phyloP scores from a whole-genome alignment of 2,113 vertebrate species.

The mouse (Mus musculus) region DNA sequence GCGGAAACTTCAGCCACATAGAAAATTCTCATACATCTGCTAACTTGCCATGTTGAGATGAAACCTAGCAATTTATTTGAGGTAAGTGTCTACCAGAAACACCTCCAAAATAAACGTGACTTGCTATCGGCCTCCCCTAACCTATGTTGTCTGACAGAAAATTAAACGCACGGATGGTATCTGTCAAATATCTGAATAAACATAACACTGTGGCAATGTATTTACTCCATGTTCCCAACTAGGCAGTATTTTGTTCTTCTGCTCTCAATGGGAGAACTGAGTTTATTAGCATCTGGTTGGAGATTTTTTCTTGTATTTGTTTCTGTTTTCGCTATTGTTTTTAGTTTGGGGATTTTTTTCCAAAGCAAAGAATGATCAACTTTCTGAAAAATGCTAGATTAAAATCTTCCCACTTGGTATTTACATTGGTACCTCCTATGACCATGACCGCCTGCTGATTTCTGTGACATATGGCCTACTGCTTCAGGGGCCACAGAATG shows the following conservation, averaged over 20 bases:
- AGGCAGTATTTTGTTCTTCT: background rate
- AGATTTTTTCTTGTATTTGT: background rate
- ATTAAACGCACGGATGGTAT: background rate
- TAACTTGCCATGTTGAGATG: background rate
- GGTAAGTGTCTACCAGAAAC: background rate
- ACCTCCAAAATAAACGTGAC: background rate
- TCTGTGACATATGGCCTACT: background rate
- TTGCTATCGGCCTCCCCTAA: background rate
- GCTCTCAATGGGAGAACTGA: background rate
- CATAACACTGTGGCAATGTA: background rate
- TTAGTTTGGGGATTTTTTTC: background rate
- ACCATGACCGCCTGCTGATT: background rate
- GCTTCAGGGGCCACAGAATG: background rate
- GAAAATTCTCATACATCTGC: conserved; percentile 33
- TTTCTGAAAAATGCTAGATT: background rate
- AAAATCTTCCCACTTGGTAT: background rate
- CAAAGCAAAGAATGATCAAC: conserved; percentile 11
- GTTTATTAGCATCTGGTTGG: background rate
- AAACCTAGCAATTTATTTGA: background rate
- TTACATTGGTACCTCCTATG: background rate
- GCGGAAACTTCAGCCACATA: conserved; percentile 43
- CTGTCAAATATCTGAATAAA: conserved; percentile 30
- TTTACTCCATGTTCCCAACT: background rate
- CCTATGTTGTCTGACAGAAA: background rate
- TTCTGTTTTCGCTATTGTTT: background rate